Conservation (phyloP, 2,797 vertebrate species). For the Argyrosomus regius region DNA sequence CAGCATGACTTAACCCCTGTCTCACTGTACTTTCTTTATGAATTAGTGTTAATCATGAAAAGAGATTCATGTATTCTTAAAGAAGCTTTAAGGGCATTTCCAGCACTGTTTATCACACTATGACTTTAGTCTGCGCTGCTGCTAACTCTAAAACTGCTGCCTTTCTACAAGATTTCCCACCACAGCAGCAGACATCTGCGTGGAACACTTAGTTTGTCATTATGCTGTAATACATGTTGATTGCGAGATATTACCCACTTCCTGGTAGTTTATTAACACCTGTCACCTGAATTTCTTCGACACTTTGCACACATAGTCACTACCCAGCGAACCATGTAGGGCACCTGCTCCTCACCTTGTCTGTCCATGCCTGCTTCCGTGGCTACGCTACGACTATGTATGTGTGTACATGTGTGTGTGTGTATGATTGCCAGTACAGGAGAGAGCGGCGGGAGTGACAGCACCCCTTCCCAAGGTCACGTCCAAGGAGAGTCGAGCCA, state of each 20-base stretch:
- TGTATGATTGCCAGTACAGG: constrained; percentile 86
- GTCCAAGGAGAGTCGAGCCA: constrained; percentile 93
- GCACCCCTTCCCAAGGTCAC: constrained; percentile 94
- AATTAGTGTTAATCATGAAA: constrained; percentile 64
- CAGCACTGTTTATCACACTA: constrained; percentile 31
- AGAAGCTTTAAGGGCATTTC: constrained; percentile 62
- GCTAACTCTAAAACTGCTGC: constrained; percentile 27
- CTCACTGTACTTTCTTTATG: constrained; percentile 51
- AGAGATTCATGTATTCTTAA: constrained; percentile 70
- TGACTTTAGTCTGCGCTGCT: constrained; percentile 28
- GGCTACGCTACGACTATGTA: constrained; percentile 13
- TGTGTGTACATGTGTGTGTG: constrained; percentile 44
- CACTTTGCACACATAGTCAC: constrained; percentile 36
- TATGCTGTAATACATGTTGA: constrained; percentile 46
- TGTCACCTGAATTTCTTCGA: constrained; percentile 55
- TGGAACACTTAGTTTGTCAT: constrained; percentile 36
- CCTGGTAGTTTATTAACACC: constrained; percentile 72
- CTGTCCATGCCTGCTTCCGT: constrained; percentile 36
- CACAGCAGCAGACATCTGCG: constrained; percentile 38
- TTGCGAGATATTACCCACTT: constrained; percentile 47
- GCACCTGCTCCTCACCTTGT: constrained; percentile 51
- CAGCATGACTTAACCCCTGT: constrained; percentile 65
- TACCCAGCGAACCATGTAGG: constrained; percentile 44
- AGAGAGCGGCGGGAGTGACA: constrained; percentile 90
- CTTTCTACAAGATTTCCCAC: constrained; percentile 24